Conservation (phyloP, 1,140 invertebrate genomes). For the Saccostrea cuccullata region DNA sequence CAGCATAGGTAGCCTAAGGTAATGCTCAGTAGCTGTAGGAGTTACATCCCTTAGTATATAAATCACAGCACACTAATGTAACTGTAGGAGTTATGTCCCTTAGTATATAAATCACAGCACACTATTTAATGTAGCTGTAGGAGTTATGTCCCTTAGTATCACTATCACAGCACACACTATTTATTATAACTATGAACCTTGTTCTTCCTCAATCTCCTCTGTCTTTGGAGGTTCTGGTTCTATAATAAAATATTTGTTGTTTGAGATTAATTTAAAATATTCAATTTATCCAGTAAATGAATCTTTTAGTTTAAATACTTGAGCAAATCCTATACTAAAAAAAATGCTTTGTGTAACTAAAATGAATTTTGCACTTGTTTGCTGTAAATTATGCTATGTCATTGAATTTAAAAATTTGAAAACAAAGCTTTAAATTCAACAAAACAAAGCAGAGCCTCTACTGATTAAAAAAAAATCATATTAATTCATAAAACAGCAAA, state of each 20-base stretch:
- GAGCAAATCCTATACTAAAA: too few species aligned
- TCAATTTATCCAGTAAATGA: not conserved
- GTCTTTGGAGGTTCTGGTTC: constrained; percentile 17
- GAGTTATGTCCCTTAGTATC: not conserved
- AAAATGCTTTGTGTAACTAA: too few species aligned
- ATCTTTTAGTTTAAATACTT: too few species aligned
- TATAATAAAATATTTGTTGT: constrained; percentile 29
- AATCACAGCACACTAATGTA: not conserved
- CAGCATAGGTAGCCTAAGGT: constrained; percentile 2
- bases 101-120: constrained; percentile 13
- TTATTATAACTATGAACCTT: not conserved
- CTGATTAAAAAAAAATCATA: not conserved
- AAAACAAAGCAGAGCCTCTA: not conserved
- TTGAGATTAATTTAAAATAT: not conserved
- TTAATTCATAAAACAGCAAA: not conserved
- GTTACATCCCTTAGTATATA: not conserved
- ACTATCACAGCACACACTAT: constrained; percentile 4
- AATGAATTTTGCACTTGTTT: too few species aligned
- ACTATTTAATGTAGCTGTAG: not conserved
- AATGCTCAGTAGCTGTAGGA: not conserved
- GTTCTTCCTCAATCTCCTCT: constrained; percentile 2
- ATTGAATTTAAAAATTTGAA: not conserved
- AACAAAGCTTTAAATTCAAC: not conserved
- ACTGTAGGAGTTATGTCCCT: constrained; percentile 4
- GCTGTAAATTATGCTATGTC: too few species aligned